phyloP scores from a whole-genome alignment of 2,888 invertebrate species.

The Caenorhabditis japonica region DNA sequence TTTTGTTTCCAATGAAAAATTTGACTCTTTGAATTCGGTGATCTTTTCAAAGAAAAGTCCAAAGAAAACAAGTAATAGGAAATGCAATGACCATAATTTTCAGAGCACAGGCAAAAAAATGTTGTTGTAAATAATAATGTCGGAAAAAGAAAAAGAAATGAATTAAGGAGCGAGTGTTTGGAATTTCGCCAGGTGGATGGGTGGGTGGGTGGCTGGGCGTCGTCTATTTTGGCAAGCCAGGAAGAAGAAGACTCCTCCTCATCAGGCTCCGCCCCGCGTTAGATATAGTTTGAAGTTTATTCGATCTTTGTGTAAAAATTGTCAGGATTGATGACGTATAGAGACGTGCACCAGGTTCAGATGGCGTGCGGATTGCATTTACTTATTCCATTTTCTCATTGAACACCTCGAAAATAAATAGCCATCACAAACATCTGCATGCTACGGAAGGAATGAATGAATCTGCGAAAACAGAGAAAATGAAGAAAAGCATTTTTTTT shows the following conservation, averaged over 20 bases:
- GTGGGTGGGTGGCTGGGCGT: constrained; percentile 16
- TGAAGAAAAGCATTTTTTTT: no score
- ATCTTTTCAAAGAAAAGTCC: no score
- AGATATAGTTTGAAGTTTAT: constrained; percentile 16
- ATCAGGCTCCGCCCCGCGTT: constrained; percentile 14
- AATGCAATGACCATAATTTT: no score
- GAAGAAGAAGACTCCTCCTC: constrained; percentile 26
- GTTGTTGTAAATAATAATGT: no score
- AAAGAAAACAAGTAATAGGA: no score
- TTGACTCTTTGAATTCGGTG: no score
- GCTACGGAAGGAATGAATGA: neutral
- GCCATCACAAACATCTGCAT: neutral
- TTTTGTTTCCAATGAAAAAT: no score
- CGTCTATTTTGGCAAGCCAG: constrained; percentile 11
- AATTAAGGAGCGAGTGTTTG: no score
- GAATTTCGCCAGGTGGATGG: constrained; percentile 4
- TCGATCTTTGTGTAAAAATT: constrained; percentile 30
- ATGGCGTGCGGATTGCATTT: neutral
- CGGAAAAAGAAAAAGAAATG: no score
- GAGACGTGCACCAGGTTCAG: neutral
- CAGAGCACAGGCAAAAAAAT: no score
- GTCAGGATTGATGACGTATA: neutral
- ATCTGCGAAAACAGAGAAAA: neutral
- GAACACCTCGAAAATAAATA: constrained; percentile 2
- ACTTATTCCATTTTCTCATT: constrained; percentile 7